A percentile compares a stretch with the other conserved stretches of the same genome.
Conservation (phyloP, 2,113 vertebrate genomes). For the Semicossyphus pulcher region DNA sequence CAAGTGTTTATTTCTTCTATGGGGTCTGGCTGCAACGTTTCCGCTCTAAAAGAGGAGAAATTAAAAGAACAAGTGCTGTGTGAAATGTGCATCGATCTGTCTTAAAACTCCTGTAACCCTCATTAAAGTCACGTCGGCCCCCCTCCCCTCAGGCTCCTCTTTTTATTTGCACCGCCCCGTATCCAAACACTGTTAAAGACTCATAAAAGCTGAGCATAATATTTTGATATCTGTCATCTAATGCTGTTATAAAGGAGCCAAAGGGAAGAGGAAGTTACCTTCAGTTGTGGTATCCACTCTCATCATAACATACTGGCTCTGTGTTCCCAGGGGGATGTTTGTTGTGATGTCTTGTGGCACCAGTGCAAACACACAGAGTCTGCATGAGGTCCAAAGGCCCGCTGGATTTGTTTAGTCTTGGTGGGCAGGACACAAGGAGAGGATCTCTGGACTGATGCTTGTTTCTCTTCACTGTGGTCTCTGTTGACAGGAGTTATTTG, state of each 20-base stretch:
- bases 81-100: conserved; percentile 20
- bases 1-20: conserved; percentile 65
- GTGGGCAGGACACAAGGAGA: conserved; percentile 43
- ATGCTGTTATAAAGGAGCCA: conserved; percentile 42
- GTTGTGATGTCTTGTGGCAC: conserved; percentile 72
- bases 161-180: conserved; percentile 25
- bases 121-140: conserved; percentile 20
- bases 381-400: conserved; percentile 10
- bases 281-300: conserved; percentile 62
- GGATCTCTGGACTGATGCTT: conserved; percentile 27
- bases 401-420: conserved; percentile 69
- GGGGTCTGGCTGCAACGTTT: conserved; percentile 49
- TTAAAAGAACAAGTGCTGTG: conserved; percentile 12
- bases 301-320: conserved; percentile 63
- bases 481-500: not conserved
- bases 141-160: conserved; percentile 31
- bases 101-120: conserved; percentile 30
- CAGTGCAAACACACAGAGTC: conserved; percentile 55
- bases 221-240: conserved; percentile 71
- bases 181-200: conserved; percentile 65
- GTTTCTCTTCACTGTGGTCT: conserved; percentile 37
- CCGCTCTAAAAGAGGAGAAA: conserved; percentile 21
- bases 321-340: conserved; percentile 65
- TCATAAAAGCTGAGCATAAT: conserved; percentile 64
- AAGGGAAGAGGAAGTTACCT: conserved; percentile 42